These are phyloP conservation scores for Priocnemis perturbator DNA, from an alignment of 2,888 invertebrate genomes.

Conservation along the genomic window DNA sequence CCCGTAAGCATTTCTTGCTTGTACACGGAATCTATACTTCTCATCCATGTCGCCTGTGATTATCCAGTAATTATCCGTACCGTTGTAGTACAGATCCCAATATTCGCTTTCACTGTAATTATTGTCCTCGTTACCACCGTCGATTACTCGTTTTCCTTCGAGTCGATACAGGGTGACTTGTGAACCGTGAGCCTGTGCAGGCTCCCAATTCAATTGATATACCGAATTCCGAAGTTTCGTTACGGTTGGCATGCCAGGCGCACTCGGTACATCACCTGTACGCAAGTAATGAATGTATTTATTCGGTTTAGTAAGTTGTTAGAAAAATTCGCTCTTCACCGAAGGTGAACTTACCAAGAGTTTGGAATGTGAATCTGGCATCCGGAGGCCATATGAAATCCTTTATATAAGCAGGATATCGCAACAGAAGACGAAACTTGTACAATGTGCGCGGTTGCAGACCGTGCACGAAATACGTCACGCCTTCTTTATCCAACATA, in stretches of 20 bases:
- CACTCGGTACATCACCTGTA: constrained; percentile 85
- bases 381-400: constrained; percentile 85
- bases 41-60: constrained; percentile 79
- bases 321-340: not conserved
- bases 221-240: constrained; percentile 84
- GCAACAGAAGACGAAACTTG: constrained; percentile 82
- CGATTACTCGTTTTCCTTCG: constrained; percentile 79
- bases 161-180: constrained; percentile 85
- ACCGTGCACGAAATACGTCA: constrained; percentile 69
- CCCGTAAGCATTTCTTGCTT: constrained; percentile 87
- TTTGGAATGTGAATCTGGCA: constrained; percentile 84
- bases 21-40: constrained; percentile 84
- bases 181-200: constrained; percentile 86
- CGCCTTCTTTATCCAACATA: constrained; percentile 47
- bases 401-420: constrained; percentile 79
- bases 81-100: constrained; percentile 85
- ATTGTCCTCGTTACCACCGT: constrained; percentile 48
- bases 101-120: constrained; percentile 43
- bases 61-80: constrained; percentile 89
- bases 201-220: constrained; percentile 88
- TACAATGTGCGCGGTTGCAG: constrained; percentile 87
- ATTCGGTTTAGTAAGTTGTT: not conserved
- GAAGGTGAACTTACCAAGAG: constrained; percentile 78
- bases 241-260: constrained; percentile 86
- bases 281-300: constrained; percentile 3